These are phyloP conservation scores for Octodon degus DNA, from an alignment of 2,113 vertebrate species.

Conservation along the genomic window DNA sequence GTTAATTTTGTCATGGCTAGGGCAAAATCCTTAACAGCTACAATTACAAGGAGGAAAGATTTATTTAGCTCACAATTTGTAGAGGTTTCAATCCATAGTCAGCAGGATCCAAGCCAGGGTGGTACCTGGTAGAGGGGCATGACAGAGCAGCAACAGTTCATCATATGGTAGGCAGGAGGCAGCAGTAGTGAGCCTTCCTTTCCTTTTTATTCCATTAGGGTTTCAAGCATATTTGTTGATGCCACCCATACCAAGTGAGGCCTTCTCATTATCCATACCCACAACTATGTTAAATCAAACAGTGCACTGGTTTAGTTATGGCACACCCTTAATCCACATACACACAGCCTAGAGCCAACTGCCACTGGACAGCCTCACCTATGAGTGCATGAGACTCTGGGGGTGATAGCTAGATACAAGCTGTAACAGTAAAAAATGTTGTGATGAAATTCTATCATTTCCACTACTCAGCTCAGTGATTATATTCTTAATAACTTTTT, in stretches of 20 bases:
- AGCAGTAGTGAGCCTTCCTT: background rate
- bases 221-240: background rate
- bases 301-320: background rate
- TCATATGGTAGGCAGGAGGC: background rate
- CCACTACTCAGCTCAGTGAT: constrained; percentile 32
- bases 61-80: background rate
- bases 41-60: background rate
- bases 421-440: background rate
- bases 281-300: background rate
- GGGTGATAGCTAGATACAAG: background rate
- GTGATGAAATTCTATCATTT: constrained; percentile 16
- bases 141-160: background rate
- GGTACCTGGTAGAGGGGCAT: background rate
- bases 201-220: background rate
- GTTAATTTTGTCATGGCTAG: background rate
- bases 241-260: background rate
- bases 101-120: background rate
- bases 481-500: constrained; percentile 34
- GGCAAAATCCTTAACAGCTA: background rate
- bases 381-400: background rate
- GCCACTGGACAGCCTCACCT: background rate
- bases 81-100: background rate
- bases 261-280: background rate
- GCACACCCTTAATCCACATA: background rate
- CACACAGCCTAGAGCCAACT: background rate